Conservation (phyloP, 2,113 vertebrate species). For the Promerops cafer region DNA sequence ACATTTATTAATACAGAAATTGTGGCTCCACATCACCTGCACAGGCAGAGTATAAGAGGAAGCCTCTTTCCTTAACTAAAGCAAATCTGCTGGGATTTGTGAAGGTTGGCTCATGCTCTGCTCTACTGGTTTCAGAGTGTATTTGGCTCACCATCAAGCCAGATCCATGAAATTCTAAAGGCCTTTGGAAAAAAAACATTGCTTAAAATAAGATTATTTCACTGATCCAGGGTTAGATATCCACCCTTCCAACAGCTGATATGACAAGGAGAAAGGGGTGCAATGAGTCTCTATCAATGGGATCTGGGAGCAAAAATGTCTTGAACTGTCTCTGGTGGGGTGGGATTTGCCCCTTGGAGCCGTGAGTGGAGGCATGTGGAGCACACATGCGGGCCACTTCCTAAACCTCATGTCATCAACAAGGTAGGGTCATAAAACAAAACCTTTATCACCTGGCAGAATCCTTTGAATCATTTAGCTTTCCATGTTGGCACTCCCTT, state of each 20-base stretch:
- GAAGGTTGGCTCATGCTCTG: background rate
- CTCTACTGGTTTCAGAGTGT: background rate
- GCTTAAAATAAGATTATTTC: background rate
- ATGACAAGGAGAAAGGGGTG: background rate
- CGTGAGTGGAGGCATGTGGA: background rate
- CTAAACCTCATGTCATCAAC: background rate
- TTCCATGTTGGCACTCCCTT: background rate
- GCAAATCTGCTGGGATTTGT: background rate
- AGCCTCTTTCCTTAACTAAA: background rate
- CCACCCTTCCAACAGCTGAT: background rate
- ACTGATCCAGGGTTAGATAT: background rate
- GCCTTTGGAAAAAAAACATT: background rate
- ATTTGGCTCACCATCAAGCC: background rate
- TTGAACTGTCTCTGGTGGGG: background rate
- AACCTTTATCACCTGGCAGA: background rate
- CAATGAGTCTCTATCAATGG: background rate
- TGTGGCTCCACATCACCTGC: background rate
- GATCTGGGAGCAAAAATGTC: background rate
- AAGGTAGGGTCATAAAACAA: background rate
- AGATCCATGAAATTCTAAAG: background rate
- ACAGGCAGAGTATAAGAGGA: background rate
- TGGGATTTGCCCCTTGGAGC: background rate
- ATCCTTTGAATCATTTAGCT: background rate
- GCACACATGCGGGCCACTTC: background rate
- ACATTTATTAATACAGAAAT: background rate